These are phyloP conservation scores for Lepidonotus clava DNA, from an alignment of 2,888 invertebrate genomes.

Conservation along the genomic window DNA sequence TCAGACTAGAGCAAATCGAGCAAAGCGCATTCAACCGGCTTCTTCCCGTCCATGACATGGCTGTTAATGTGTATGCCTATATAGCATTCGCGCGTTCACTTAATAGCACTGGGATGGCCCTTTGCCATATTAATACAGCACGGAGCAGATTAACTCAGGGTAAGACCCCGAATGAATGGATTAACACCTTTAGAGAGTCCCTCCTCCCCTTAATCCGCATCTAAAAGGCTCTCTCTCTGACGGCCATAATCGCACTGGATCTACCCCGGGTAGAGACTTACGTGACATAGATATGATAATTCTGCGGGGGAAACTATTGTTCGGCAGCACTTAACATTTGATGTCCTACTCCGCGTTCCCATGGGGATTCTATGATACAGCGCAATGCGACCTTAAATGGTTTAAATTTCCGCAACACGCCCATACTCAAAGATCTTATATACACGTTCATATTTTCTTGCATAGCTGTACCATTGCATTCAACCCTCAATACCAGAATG, in stretches of 20 bases:
- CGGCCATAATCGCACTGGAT: neutral
- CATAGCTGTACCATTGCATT: too few relatives aligned
- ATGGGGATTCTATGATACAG: neutral
- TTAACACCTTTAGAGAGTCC: neutral
- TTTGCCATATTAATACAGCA: neutral
- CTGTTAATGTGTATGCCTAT: too few relatives aligned
- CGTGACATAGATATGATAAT: slow-evolving; percentile 4
- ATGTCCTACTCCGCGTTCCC: neutral
- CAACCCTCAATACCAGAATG: too few relatives aligned
- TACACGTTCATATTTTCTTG: too few relatives aligned
- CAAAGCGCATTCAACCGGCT: too few relatives aligned
- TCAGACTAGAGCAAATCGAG: too few relatives aligned
- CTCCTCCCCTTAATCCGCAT: neutral
- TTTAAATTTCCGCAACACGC: too few relatives aligned
- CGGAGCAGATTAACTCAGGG: neutral
- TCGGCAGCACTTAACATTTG: neutral
- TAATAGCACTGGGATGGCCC: too few relatives aligned
- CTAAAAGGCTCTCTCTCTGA: neutral
- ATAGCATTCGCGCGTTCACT: too few relatives aligned
- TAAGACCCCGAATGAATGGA: slow-evolving; percentile 11
- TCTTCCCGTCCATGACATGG: too few relatives aligned
- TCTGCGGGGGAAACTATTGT: neutral
- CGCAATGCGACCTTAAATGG: too few relatives aligned
- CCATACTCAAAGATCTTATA: too few relatives aligned
- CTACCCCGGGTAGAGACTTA: neutral